Evolutionary conservation across 1,140 invertebrate genomes (phyloP).

Genomic region (Gryon sp.): DNA sequence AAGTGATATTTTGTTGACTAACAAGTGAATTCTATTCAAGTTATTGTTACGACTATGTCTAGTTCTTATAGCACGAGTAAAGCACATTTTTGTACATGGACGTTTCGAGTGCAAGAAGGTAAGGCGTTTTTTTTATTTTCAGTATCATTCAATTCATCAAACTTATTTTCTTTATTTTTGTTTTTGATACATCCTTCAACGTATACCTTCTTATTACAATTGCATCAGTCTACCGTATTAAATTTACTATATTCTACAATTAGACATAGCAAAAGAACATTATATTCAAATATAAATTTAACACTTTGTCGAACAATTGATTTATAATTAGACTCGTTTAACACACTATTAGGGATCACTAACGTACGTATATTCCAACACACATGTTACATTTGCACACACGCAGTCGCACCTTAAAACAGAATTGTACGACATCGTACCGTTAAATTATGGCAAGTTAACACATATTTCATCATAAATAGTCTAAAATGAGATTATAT

Average conservation of each 20-base stretch:
- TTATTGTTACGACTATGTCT: constrained; percentile 35
- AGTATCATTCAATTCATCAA: constrained; percentile 40
- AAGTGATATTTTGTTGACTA: constrained; percentile 55
- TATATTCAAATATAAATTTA: constrained; percentile 36
- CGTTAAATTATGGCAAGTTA: constrained; percentile 26
- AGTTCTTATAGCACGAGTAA: constrained; percentile 73
- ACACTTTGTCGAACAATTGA: constrained; percentile 45
- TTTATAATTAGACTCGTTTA: constrained; percentile 45
- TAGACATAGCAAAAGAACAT: constrained; percentile 44
- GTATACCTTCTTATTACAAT: constrained; percentile 29
- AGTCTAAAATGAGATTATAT: too few relatives aligned
- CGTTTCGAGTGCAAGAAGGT: constrained; percentile 67
- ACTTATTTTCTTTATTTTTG: constrained; percentile 44
- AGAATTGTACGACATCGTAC: too few relatives aligned
- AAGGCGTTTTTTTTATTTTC: constrained; percentile 63
- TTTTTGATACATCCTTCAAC: constrained; percentile 28
- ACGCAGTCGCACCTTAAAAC: constrained; percentile 7
- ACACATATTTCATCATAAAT: too few relatives aligned
- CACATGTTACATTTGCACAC: constrained; percentile 19
- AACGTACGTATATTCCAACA: constrained; percentile 44
- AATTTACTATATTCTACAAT: constrained; percentile 18
- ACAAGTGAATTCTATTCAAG: constrained; percentile 46
- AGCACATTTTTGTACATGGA: constrained; percentile 76
- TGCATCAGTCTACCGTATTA: constrained; percentile 25
- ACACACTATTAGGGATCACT: constrained; percentile 30